phyloP scores from a whole-genome alignment of 1,140 invertebrate genomes.

The Oreohelix idahoensis region DNA sequence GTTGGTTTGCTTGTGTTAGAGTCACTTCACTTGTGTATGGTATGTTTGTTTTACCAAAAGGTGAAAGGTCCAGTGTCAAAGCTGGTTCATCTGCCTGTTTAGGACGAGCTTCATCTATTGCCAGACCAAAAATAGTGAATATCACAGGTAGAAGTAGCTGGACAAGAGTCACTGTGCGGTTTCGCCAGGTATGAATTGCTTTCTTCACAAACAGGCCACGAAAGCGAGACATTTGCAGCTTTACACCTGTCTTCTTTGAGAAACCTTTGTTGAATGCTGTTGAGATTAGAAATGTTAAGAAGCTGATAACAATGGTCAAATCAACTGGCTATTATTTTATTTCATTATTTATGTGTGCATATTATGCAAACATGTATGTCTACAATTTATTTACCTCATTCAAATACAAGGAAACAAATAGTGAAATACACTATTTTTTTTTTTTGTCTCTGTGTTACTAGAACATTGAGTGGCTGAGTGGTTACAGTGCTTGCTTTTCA shows the following conservation, averaged over 20 bases:
- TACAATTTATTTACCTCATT: no score
- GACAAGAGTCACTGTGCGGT: slow-evolving; percentile 61
- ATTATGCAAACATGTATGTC: no score
- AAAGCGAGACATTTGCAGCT: slow-evolving; percentile 42
- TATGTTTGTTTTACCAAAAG: slow-evolving; percentile 41
- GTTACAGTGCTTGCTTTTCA: no score
- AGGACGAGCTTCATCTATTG: slow-evolving; percentile 64
- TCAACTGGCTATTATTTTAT: no score
- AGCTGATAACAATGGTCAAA: no score
- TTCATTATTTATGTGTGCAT: no score
- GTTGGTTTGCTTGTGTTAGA: not conserved
- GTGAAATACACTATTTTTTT: no score
- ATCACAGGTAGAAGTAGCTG: slow-evolving; percentile 69
- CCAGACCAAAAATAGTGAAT: slow-evolving; percentile 68
- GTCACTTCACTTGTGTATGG: slow-evolving; percentile 31
- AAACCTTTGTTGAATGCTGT: slow-evolving; percentile 48
- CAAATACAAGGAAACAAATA: no score
- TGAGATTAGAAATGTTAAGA: no score
- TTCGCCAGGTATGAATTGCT: slow-evolving; percentile 67
- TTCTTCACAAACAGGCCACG: slow-evolving; percentile 70
- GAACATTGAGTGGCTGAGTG: no score
- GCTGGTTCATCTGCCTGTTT: slow-evolving; percentile 57
- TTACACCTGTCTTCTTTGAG: slow-evolving; percentile 19
- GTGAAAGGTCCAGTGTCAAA: slow-evolving; percentile 52
- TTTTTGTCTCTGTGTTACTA: no score